phyloP scores from a whole-genome alignment of 2,113 vertebrate genomes.

The Oreochromis aureus region DNA sequence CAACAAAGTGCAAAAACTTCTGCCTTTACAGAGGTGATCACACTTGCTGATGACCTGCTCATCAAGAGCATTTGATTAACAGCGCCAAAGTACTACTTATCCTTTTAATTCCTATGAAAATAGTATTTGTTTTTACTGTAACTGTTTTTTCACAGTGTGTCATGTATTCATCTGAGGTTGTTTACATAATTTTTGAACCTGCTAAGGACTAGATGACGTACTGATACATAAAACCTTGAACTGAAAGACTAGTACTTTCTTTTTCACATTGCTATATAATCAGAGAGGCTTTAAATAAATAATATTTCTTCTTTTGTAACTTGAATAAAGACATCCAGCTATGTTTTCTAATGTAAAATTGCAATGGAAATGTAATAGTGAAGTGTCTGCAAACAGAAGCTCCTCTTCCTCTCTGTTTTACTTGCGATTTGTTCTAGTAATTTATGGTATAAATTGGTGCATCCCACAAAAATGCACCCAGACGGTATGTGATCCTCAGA shows the following conservation, averaged over 20 bases:
- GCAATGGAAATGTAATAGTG: constrained; percentile 53
- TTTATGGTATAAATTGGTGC: constrained; percentile 60
- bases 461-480: constrained; percentile 27
- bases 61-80: background rate
- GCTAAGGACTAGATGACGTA: background rate
- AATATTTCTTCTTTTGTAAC: background rate
- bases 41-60: background rate
- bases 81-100: background rate
- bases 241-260: background rate
- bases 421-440: constrained; percentile 43
- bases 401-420: constrained; percentile 43
- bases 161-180: background rate
- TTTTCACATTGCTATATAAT: background rate
- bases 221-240: background rate
- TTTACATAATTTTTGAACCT: background rate
- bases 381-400: constrained; percentile 16
- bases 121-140: background rate
- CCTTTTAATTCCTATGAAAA: background rate
- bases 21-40: background rate
- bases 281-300: background rate
- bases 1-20: background rate
- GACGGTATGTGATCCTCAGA: constrained; percentile 67
- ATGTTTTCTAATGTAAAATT: constrained; percentile 71
- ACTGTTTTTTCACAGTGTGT: background rate
- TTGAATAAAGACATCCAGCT: background rate